These are phyloP conservation scores for Leptobrachium leishanense DNA, from an alignment of 2,113 vertebrate genomes.

Conservation along the genomic window DNA sequence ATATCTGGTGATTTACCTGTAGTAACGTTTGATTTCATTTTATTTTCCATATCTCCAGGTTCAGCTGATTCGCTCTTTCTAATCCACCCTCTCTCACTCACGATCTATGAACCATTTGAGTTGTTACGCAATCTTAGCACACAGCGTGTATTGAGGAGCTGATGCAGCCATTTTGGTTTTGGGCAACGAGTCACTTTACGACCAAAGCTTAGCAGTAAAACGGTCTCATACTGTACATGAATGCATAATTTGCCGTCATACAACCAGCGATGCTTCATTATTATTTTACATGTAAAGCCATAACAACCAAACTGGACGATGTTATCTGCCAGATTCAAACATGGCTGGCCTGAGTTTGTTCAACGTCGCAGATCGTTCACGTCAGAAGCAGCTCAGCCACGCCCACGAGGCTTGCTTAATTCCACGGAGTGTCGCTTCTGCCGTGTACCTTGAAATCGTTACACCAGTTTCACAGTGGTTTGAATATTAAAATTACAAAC, in stretches of 20 bases:
- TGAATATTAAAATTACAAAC: too few species aligned
- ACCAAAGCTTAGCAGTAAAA: too few species aligned
- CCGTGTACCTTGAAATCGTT: not conserved
- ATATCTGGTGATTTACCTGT: constrained; percentile 1
- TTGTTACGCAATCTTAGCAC: constrained; percentile 11
- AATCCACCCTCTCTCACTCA: not conserved
- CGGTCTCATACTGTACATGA: too few species aligned
- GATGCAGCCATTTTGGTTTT: constrained; percentile 16
- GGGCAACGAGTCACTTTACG: not conserved
- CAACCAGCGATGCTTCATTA: too few species aligned
- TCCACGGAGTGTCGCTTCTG: not conserved
- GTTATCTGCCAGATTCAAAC: not conserved
- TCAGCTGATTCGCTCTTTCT: not conserved
- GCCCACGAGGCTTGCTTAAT: not conserved
- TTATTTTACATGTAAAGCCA: too few species aligned
- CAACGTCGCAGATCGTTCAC: not conserved
- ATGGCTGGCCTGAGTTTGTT: not conserved
- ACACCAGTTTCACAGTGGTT: too few species aligned
- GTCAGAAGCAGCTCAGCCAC: not conserved
- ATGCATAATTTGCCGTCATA: too few species aligned
- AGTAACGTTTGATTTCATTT: not conserved
- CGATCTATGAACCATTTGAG: not conserved
- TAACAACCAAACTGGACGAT: too few species aligned
- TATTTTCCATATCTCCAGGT: constrained; percentile 2
- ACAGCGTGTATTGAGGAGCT: too few species aligned